These are phyloP conservation scores for Echinops telfairi DNA, from an alignment of 2,113 vertebrate species.

Conservation along the genomic window DNA sequence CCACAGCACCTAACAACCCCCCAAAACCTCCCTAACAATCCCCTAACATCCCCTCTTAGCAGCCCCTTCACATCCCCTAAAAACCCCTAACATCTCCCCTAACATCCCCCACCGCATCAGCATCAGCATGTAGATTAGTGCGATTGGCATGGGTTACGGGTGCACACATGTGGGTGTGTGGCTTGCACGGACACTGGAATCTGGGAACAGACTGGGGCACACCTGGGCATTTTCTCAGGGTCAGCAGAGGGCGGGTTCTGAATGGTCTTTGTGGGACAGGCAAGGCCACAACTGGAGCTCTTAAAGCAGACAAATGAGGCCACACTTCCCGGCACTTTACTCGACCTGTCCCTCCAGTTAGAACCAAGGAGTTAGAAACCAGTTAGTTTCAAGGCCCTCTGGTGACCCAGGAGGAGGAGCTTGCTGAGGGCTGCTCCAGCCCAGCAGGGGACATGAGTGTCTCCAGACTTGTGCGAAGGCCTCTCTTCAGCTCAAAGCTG, in stretches of 20 bases:
- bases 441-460: too few species aligned
- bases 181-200: too few species aligned
- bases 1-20: too few species aligned
- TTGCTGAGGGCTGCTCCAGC: neutral
- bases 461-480: rapidly evolving
- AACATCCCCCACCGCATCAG: too few species aligned
- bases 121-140: too few species aligned
- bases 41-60: too few species aligned
- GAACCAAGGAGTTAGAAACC: neutral
- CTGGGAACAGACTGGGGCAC: neutral
- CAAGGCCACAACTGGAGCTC: neutral
- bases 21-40: too few species aligned
- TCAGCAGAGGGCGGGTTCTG: neutral
- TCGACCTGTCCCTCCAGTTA: neutral
- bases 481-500: neutral
- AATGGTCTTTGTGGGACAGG: neutral
- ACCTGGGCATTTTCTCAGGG: neutral
- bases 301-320: neutral
- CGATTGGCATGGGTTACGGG: neutral
- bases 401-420: too few species aligned
- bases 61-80: too few species aligned
- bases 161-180: neutral
- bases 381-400: too few species aligned
- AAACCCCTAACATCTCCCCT: too few species aligned
- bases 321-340: neutral